These are phyloP conservation scores for Drosophila antonietae DNA, from an alignment of 2,888 invertebrate species.

Conservation along the genomic window DNA sequence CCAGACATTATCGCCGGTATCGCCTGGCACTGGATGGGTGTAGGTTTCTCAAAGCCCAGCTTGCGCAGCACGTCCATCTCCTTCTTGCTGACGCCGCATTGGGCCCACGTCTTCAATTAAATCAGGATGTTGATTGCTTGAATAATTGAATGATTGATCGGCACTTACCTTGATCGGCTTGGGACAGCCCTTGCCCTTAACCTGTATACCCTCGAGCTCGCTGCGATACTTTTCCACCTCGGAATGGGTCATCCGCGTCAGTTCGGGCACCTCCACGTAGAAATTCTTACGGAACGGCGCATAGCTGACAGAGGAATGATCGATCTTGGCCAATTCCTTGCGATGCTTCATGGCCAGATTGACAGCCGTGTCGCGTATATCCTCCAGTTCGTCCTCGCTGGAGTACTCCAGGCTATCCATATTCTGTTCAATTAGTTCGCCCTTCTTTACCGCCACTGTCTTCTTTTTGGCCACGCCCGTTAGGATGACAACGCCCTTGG, in stretches of 20 bases:
- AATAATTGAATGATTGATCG: neutral
- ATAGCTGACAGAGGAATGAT: constrained; percentile 94
- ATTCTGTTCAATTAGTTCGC: constrained; percentile 99
- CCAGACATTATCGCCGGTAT: constrained; percentile 98
- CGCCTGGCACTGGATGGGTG: constrained; percentile 99
- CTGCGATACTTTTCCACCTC: constrained; percentile 93
- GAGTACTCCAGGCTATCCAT: constrained; percentile 99
- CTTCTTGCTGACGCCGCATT: constrained; percentile 98
- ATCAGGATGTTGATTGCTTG: neutral
- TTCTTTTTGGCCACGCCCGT: constrained; percentile 93
- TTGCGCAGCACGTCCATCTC: constrained; percentile 96
- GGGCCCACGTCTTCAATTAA: constrained; percentile 93
- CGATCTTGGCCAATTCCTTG: constrained; percentile 97
- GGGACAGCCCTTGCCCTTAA: constrained; percentile 98
- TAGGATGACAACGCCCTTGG: constrained; percentile 90
- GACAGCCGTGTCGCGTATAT: constrained; percentile 95
- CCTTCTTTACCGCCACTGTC: constrained; percentile 91
- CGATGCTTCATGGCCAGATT: constrained; percentile 95
- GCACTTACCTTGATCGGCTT: constrained; percentile 91
- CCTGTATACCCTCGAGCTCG: constrained; percentile 97
- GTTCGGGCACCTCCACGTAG: constrained; percentile 98
- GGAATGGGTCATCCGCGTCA: constrained; percentile 94
- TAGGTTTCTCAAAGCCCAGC: constrained; percentile 97
- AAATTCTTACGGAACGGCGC: constrained; percentile 96
- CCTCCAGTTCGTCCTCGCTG: constrained; percentile 98